Conservation (phyloP, 2,888 invertebrate species). For the Gandaritis pyraliata region DNA sequence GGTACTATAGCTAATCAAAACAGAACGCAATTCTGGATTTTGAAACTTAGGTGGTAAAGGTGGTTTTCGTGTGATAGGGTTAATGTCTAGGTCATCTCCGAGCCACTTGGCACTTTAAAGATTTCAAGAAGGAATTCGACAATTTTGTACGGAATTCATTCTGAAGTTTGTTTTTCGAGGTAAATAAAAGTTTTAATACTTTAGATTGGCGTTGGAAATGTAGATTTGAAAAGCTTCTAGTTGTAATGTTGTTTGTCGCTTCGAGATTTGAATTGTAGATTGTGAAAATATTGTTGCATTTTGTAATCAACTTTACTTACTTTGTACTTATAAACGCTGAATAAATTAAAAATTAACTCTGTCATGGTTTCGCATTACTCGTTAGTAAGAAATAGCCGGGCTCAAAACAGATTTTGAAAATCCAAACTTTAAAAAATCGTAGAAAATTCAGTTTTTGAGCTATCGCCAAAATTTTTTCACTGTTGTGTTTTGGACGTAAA, state of each 20-base stretch:
- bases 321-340: no score
- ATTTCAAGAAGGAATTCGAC: slow-evolving; percentile 66
- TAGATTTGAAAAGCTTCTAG: slow-evolving; percentile 42
- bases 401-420: no score
- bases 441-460: no score
- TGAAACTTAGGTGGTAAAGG: slow-evolving; percentile 4
- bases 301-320: no score
- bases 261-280: slow-evolving; percentile 30
- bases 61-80: slow-evolving; percentile 23
- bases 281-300: slow-evolving; percentile 11
- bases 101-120: slow-evolving; percentile 58
- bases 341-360: no score
- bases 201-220: slow-evolving; percentile 56
- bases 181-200: slow-evolving; percentile 65
- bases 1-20: slow-evolving; percentile 37
- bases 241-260: slow-evolving; percentile 38
- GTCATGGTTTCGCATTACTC: no score
- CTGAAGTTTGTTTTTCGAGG: slow-evolving; percentile 60
- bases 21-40: slow-evolving; percentile 29
- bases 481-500: no score
- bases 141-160: slow-evolving; percentile 76
- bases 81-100: slow-evolving; percentile 51
- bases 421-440: no score
- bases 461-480: no score
- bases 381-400: no score